Evolutionary conservation across 2,113 vertebrate species (phyloP).

Genomic region (Anarrhichthys ocellatus): DNA sequence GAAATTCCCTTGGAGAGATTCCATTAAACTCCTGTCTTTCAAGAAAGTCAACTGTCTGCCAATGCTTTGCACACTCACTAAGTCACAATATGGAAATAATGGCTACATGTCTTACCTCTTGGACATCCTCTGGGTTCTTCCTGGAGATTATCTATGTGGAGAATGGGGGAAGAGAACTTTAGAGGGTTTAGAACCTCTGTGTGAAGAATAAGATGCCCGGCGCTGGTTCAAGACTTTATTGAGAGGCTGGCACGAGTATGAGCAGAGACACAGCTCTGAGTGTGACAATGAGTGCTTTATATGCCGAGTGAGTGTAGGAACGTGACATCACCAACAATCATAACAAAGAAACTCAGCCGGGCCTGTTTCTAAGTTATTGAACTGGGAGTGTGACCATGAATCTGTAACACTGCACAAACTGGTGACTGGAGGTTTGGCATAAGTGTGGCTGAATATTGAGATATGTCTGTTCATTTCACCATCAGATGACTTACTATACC

Average conservation of each 20-base stretch:
- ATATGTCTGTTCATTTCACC: neutral
- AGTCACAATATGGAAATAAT: neutral
- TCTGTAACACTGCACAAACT: neutral
- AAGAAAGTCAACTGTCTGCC: neutral
- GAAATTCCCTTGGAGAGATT: neutral
- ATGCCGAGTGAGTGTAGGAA: conserved; percentile 42
- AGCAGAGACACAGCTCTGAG: conserved; percentile 23
- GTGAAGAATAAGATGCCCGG: neutral
- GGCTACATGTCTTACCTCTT: conserved; percentile 89
- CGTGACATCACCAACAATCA: conserved; percentile 71
- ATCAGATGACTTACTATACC: neutral
- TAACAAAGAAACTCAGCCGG: conserved; percentile 20
- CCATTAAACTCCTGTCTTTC: neutral
- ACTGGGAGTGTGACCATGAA: neutral
- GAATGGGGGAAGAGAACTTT: conserved; percentile 31
- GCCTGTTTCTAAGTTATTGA: neutral
- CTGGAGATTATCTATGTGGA: conserved; percentile 93
- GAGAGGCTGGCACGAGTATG: conserved; percentile 10
- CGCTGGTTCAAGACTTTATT: neutral
- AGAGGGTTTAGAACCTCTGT: neutral
- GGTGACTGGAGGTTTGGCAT: neutral
- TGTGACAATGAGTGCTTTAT: conserved; percentile 72
- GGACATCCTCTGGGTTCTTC: conserved; percentile 95
- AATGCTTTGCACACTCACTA: neutral
- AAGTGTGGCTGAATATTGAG: neutral